Evolutionary conservation across 2,113 vertebrate species (phyloP).

Genomic region (Toxotes chatareus): DNA sequence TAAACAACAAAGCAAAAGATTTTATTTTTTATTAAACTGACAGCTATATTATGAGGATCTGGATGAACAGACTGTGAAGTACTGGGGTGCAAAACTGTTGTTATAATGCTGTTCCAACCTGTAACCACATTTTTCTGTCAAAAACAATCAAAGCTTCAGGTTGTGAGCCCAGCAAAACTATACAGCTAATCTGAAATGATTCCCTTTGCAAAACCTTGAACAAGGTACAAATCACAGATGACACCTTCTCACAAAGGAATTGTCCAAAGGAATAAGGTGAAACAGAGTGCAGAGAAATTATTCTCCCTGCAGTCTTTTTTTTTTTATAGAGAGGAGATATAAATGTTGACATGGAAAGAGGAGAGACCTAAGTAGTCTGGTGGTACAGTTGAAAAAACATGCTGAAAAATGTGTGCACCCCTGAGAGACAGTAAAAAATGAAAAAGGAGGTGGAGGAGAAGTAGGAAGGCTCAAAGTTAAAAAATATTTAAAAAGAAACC

Average conservation of each 20-base stretch:
- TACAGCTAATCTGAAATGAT: slow-evolving; percentile 32
- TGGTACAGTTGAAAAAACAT: slow-evolving; percentile 1
- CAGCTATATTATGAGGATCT: background rate
- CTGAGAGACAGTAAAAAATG: slow-evolving; percentile 19
- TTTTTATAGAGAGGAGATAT: slow-evolving; percentile 27
- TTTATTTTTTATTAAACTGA: background rate
- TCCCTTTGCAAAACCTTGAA: slow-evolving; percentile 42
- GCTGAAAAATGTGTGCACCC: slow-evolving; percentile 20
- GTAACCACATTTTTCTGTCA: slow-evolving; percentile 35
- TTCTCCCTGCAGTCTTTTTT: slow-evolving; percentile 15
- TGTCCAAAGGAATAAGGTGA: slow-evolving; percentile 45
- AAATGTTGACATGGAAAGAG: slow-evolving; percentile 54
- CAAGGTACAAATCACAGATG: slow-evolving; percentile 60
- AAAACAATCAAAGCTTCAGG: slow-evolving; percentile 32
- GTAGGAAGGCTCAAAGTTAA: slow-evolving; percentile 22
- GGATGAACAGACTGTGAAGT: slow-evolving; percentile 2
- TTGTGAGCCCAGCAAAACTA: slow-evolving; percentile 25
- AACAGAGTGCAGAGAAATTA: slow-evolving; percentile 35
- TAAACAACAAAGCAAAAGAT: background rate
- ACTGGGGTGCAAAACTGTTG: background rate
- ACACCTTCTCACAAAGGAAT: slow-evolving; percentile 55
- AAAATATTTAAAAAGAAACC: slow-evolving; percentile 39
- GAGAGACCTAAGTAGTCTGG: slow-evolving; percentile 28
- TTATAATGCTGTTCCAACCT: slow-evolving; percentile 5
- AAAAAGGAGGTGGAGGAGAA: slow-evolving; percentile 6